Evolutionary conservation across 2,797 vertebrate species (phyloP), one percentile per base, ranked within the genome.

Genomic region (Sebastes steindachneri): DNA sequence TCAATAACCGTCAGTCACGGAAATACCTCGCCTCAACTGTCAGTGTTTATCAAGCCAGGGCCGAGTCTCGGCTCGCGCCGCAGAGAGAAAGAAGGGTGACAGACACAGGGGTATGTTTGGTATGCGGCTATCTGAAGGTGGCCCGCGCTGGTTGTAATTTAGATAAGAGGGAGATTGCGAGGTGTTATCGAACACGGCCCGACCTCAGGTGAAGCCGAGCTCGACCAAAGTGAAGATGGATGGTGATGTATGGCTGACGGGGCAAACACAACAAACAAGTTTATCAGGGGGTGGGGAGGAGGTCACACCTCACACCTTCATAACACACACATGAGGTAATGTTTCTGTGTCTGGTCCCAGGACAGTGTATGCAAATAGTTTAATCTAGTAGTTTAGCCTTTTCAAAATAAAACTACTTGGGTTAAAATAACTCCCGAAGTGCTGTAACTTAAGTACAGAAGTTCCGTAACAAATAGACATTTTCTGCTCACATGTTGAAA

Each of bases 1-100:
- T 91, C 93, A 92, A 94, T 93, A 94, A 88, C 85, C 82, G 89
- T 91, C 91, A 92, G 82, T 92, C 91, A 90, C 21, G 70, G 84
- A 89, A 90, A 93, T 85, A 90, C 86, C 78, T 85, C 63, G 75
- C 78, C 74, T 84, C 84, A 62, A 76, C 87, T 73, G 92, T 92
- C 91, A 84, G 37, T 71, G 91, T 88, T 86, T 82, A 88, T 92
- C 90, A 87, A 69, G 76, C 77, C 3, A 1, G 70, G 41, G 64
- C 77, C 5, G 72, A 35, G 71, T 23, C 79, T 48, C 75, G 4
- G 68, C 51, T 37, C 69, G 1, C 23, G 2, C 3, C 1, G 73
- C 57, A 4, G 14, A 58, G 58, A 17, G 75, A n/a, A n/a, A 5
- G 41, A 17, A 6, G 71, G 82, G 79, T 3, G 82, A 76, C 74